Conservation (phyloP, 2,888 invertebrate genomes). For the Tillus elongatus region DNA sequence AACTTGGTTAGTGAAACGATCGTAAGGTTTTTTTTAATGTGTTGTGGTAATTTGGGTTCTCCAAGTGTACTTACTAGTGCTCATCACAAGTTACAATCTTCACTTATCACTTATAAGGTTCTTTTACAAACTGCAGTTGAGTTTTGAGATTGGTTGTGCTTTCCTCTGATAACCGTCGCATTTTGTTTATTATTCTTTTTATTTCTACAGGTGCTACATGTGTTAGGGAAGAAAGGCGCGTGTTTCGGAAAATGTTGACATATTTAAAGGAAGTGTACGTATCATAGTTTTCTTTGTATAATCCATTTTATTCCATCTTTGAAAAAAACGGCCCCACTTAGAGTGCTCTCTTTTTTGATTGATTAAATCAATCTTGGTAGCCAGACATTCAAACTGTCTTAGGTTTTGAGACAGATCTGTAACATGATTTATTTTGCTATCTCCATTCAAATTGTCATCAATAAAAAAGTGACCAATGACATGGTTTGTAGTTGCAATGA, state of each 20-base stretch:
- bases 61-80: no score
- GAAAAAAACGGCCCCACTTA: conserved; percentile 1
- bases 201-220: not conserved
- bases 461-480: no score
- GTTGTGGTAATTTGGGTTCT: no score
- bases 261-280: not conserved
- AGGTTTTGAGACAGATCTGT: conserved; percentile 1
- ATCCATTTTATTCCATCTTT: conserved; percentile 3
- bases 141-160: not conserved
- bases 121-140: conserved; percentile 1
- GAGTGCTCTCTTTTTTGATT: not conserved
- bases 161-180: not conserved
- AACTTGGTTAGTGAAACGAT: no score
- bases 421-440: conserved; percentile 1
- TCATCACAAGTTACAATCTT: no score
- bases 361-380: not conserved
- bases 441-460: no score
- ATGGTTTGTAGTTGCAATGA: no score
- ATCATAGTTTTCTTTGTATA: conserved; percentile 3
- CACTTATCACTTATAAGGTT: conserved; percentile 3
- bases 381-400: not conserved
- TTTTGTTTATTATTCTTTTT: not conserved
- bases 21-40: no score
- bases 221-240: conserved; percentile 2
- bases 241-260: not conserved